Evolutionary conservation across 2,888 invertebrate species (phyloP).

Genomic region (Ethmia dodecea): DNA sequence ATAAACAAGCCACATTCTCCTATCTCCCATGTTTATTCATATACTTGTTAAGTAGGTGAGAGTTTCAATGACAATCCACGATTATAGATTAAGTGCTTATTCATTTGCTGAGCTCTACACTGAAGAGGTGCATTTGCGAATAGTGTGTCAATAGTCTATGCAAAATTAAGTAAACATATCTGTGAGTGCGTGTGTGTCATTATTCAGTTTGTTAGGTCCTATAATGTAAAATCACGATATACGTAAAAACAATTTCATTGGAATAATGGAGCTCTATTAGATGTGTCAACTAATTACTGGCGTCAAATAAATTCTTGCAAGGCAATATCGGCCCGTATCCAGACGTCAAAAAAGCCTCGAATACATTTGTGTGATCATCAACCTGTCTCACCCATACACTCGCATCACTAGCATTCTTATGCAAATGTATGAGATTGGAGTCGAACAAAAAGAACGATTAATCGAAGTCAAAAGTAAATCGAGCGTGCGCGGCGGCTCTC

Average conservation of each 20-base stretch:
- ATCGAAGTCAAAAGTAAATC: constrained; percentile 65
- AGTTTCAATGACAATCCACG: constrained; percentile 38
- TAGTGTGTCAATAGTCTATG: constrained; percentile 1
- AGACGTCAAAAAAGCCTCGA: constrained; percentile 11
- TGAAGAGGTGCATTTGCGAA: constrained; percentile 4
- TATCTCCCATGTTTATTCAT: constrained; percentile 52
- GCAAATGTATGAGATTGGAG: constrained; percentile 58
- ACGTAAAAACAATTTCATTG: too few relatives aligned
- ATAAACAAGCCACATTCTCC: constrained; percentile 50
- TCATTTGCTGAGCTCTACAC: constrained; percentile 22
- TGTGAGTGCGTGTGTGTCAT: too few relatives aligned
- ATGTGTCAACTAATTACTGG: neutral
- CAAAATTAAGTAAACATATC: too few relatives aligned
- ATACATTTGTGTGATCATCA: constrained; percentile 12
- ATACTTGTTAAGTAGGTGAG: constrained; percentile 33
- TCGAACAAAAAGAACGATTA: constrained; percentile 61
- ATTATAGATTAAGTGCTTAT: constrained; percentile 43
- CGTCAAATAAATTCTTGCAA: constrained; percentile 12
- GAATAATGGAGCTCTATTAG: too few relatives aligned
- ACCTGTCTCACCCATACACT: constrained; percentile 26
- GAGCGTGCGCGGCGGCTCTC: constrained; percentile 43
- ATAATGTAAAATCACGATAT: too few relatives aligned
- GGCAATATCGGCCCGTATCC: constrained; percentile 1
- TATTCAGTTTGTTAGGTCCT: too few relatives aligned
- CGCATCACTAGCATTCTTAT: constrained; percentile 53